Evolutionary conservation across 2,888 invertebrate species (phyloP), one percentile per base, ranked within the genome.

Genomic region (Oxytorus armatus): DNA sequence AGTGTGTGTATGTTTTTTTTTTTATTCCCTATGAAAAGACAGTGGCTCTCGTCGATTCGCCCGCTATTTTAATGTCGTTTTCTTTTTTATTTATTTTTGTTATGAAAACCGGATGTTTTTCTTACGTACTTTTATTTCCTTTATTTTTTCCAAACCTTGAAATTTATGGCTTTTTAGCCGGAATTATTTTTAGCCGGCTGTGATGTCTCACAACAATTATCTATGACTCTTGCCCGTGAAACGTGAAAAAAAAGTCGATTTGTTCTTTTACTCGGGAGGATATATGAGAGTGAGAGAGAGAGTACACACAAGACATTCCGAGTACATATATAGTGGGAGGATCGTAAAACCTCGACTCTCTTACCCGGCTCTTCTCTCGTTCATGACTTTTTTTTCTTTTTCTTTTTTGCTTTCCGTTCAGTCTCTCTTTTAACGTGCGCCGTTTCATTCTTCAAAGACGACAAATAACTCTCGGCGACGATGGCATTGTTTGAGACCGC

Each of bases 401-500:
- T 61, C 61, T 59, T 33, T 3, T 59, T 16, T 23, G 7, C 14
- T 18, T n/a, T 42, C 42, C 3, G 11, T 42, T 18, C 57, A 1
- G 16, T 36, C 4, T 11, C 14, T 2, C 33, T 55, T 55, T 33
- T 55, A n/a, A 25, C 33, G 55, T 39, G 3, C 51, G 49, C 68
- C 51, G 49, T 75, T 42, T 23, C 25, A 44, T 55, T 47, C 57
- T 70, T 63, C 23, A 65, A 65, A 70, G 70, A 70, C 69, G 70
- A 70, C 77, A 65, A 77, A 77, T 70, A 57, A 70, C 63, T 70
- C 77, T 39, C 57, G 70, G n/a, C n/a, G n/a, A n/a, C 33, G 77
- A 77, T 70, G 77, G 77, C 49, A 65, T 77, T 77, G 70, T 77
- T 77, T 57, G 63, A 70, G 70, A 23, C 16, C 57, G 51, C 14